Evolutionary conservation across 2,888 invertebrate species (phyloP).

Genomic region (Cybosia mesomella): DNA sequence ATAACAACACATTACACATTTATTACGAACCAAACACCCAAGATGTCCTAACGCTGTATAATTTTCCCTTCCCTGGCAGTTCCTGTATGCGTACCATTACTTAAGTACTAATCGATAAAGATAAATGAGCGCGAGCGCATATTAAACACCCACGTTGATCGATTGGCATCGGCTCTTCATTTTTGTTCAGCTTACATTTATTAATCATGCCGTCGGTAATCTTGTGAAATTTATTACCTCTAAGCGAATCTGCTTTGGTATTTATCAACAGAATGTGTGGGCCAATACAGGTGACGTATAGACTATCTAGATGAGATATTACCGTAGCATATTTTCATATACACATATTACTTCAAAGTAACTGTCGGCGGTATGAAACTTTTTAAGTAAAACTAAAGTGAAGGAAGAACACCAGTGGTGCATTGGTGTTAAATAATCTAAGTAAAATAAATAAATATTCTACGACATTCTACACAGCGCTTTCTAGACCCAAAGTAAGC

Average conservation of each 20-base stretch:
- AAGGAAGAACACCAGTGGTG: too few species aligned
- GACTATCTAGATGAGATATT: constrained; percentile 46
- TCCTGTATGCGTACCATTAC: constrained; percentile 63
- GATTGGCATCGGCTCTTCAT: constrained; percentile 78
- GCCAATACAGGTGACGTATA: constrained; percentile 55
- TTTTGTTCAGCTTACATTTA: constrained; percentile 78
- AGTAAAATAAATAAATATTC: too few species aligned
- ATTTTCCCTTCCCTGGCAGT: constrained; percentile 38
- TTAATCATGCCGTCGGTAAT: constrained; percentile 82
- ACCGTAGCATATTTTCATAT: not conserved
- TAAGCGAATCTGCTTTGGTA: constrained; percentile 83
- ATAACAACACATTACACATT: constrained; percentile 25
- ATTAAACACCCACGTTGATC: constrained; percentile 86
- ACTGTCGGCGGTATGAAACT: too few species aligned
- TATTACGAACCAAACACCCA: constrained; percentile 30
- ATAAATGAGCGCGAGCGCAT: constrained; percentile 78
- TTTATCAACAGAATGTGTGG: constrained; percentile 86
- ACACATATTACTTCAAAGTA: not conserved
- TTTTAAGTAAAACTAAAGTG: too few species aligned
- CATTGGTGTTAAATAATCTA: too few species aligned
- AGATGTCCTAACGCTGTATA: constrained; percentile 34
- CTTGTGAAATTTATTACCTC: constrained; percentile 86
- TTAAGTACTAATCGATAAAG: constrained; percentile 73
- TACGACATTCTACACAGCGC: too few species aligned
- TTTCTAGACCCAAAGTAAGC: too few species aligned